These are phyloP conservation scores for Nemurella pictetii DNA, from an alignment of 2,888 invertebrate species.

Conservation along the genomic window DNA sequence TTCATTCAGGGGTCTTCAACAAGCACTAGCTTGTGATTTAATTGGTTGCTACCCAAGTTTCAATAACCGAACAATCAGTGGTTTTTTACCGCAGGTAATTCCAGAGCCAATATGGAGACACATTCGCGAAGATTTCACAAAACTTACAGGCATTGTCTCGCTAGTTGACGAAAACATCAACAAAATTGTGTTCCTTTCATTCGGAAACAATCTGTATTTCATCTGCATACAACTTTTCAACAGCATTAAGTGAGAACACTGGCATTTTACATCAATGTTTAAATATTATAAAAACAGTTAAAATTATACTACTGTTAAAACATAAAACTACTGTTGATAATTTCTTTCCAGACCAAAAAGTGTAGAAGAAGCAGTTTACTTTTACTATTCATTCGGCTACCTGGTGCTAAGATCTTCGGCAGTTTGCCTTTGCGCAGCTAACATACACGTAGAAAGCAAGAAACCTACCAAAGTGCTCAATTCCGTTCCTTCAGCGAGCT, in stretches of 20 bases:
- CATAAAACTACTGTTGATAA: too few relatives aligned
- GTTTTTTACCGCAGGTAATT: background rate
- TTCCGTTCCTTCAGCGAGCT: slow-evolving; percentile 64
- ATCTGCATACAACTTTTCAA: slow-evolving; percentile 47
- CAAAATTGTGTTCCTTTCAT: slow-evolving; percentile 46
- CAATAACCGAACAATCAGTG: too few relatives aligned
- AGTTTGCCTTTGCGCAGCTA: slow-evolving; percentile 64
- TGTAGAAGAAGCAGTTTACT: slow-evolving; percentile 60
- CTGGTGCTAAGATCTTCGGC: slow-evolving; percentile 63
- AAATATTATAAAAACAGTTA: too few relatives aligned
- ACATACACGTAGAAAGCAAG: slow-evolving; percentile 61
- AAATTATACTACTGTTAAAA: too few relatives aligned
- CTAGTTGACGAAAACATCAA: slow-evolving; percentile 43
- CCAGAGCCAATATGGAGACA: slow-evolving; percentile 42
- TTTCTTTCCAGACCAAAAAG: background rate
- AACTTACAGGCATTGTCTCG: slow-evolving; percentile 45
- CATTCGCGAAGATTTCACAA: slow-evolving; percentile 45
- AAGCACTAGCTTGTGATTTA: too few relatives aligned
- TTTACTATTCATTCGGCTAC: slow-evolving; percentile 67
- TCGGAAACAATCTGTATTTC: slow-evolving; percentile 47
- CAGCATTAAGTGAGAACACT: slow-evolving; percentile 45
- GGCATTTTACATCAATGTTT: too few relatives aligned
- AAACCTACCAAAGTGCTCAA: slow-evolving; percentile 62
- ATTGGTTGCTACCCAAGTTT: too few relatives aligned
- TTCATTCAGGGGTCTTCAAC: too few relatives aligned